phyloP scores from a whole-genome alignment of 2,888 invertebrate genomes.

The Ophion costatus region DNA sequence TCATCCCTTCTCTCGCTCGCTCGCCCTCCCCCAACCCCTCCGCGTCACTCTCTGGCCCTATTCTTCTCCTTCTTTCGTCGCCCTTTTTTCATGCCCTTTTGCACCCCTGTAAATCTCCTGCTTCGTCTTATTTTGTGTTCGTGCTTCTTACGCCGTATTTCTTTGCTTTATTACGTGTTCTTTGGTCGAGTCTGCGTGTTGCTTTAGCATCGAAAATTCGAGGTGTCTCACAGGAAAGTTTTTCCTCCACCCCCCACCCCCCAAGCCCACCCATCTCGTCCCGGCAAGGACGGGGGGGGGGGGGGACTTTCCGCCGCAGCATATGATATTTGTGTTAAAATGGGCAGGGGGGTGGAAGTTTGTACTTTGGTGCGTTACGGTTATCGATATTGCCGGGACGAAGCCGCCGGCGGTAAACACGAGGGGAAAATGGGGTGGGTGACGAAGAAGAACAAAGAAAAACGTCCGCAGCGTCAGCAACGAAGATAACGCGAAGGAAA shows the following conservation, averaged over 20 bases:
- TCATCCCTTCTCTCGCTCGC: constrained; percentile 24
- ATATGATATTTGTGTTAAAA: constrained; percentile 24
- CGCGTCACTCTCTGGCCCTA: neutral
- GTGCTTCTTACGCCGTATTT: constrained; percentile 25
- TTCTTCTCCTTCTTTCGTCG: neutral
- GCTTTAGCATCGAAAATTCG: constrained; percentile 14
- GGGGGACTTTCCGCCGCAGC: neutral
- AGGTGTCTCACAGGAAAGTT: constrained; percentile 16
- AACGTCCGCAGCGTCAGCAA: neutral
- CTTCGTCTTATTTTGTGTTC: constrained; percentile 48
- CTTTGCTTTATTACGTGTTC: constrained; percentile 18
- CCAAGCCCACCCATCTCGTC: constrained; percentile 1
- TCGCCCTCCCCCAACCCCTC: neutral
- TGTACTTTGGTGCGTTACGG: neutral
- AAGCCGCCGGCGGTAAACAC: neutral
- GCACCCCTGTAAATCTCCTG: neutral
- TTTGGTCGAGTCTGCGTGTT: constrained; percentile 19
- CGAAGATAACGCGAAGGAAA: neutral
- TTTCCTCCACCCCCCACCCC: neutral
- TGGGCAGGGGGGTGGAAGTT: neutral
- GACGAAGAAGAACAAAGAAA: neutral
- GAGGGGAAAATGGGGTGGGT: neutral
- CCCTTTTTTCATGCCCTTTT: constrained; percentile 19
- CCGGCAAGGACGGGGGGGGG: neutral
- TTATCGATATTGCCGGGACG: neutral